A percentile compares a stretch with the other conserved stretches of the same genome.
These are phyloP conservation scores for Ceratina japonica DNA, from an alignment of 1,140 invertebrate genomes.

Conservation along the genomic window DNA sequence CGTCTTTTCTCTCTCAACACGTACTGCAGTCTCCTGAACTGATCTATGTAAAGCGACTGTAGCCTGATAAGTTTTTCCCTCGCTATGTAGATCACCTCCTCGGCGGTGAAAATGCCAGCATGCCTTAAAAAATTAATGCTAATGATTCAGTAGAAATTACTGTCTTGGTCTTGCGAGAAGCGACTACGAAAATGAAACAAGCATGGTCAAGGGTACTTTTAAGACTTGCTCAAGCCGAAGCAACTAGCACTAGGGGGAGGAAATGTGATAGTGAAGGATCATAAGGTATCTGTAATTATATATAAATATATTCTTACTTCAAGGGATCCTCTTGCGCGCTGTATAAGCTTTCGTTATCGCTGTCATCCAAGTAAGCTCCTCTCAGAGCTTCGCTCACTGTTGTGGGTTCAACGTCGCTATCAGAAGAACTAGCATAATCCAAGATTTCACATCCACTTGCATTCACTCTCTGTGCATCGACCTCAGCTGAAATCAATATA, in stretches of 20 bases:
- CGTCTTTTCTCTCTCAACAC: slow-evolving; percentile 86
- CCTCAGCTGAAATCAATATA: slow-evolving; percentile 77
- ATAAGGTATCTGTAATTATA: not conserved
- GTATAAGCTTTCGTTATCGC: slow-evolving; percentile 88
- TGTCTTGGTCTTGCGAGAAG: slow-evolving; percentile 63
- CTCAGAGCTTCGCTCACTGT: slow-evolving; percentile 84
- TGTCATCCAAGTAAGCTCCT: slow-evolving; percentile 85
- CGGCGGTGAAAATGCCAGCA: slow-evolving; percentile 91
- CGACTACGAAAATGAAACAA: slow-evolving; percentile 58
- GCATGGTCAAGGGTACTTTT: not conserved
- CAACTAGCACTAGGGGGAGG: slow-evolving; percentile 63
- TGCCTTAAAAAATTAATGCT: slow-evolving; percentile 83
- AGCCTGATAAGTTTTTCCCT: slow-evolving; percentile 88
- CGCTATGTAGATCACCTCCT: slow-evolving; percentile 90
- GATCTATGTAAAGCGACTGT: slow-evolving; percentile 90
- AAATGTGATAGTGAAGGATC: slow-evolving; percentile 11
- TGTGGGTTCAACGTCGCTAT: slow-evolving; percentile 85
- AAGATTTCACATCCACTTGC: slow-evolving; percentile 81
- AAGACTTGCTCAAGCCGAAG: slow-evolving; percentile 66
- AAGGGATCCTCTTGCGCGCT: slow-evolving; percentile 88
- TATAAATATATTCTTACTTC: slow-evolving; percentile 81
- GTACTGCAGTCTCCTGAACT: slow-evolving; percentile 88
- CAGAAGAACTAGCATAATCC: slow-evolving; percentile 87
- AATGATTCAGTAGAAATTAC: slow-evolving; percentile 71
- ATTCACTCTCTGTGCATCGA: slow-evolving; percentile 81